Conservation (phyloP, 2,888 invertebrate species). For the Lasioglossum oenotherae region DNA sequence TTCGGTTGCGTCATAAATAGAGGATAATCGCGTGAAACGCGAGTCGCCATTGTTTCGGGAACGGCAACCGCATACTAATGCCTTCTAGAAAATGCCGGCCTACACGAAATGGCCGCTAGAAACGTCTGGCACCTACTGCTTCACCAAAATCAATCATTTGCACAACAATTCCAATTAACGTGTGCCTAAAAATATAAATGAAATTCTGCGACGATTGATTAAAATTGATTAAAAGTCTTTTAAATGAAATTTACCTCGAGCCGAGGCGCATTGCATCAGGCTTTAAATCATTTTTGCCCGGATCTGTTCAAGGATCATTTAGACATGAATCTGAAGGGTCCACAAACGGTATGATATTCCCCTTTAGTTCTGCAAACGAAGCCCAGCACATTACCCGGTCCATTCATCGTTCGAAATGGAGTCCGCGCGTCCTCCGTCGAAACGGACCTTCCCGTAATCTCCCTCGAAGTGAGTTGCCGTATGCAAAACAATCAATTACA, state of each 20-base stretch:
- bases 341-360: background rate
- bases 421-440: background rate
- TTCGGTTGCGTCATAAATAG: slow-evolving; percentile 32
- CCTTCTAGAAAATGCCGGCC: background rate
- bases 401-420: background rate
- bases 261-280: background rate
- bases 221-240: background rate
- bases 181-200: background rate
- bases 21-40: slow-evolving; percentile 23
- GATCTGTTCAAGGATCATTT: background rate
- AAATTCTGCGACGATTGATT: background rate
- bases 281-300: background rate
- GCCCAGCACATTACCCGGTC: background rate
- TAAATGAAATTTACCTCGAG: background rate
- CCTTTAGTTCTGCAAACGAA: background rate
- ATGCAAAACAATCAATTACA: slow-evolving; percentile 14
- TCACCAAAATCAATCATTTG: background rate
- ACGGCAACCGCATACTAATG: background rate
- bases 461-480: background rate
- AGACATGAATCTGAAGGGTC: background rate
- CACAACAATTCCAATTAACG: background rate
- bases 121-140: background rate
- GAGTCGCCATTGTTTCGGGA: slow-evolving; percentile 7
- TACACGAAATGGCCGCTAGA: background rate
- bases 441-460: background rate